Conservation (phyloP, 1,140 invertebrate species). For the Anastatus disparis region DNA sequence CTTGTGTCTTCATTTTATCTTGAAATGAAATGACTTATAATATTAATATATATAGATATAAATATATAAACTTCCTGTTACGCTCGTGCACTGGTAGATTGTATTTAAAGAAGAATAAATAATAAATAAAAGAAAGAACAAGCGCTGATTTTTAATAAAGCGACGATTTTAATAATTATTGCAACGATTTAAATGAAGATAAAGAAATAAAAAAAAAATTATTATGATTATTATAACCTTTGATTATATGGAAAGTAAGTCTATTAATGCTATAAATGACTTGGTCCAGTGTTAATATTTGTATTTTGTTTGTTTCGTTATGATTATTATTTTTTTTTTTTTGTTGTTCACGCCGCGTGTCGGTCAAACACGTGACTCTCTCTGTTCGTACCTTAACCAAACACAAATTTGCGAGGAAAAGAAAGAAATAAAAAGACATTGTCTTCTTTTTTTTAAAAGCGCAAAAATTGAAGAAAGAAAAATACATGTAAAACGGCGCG, state of each 20-base stretch:
- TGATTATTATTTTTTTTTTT: conserved; percentile 62
- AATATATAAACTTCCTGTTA: conserved; percentile 20
- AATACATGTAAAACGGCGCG: neutral
- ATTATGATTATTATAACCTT: conserved; percentile 24
- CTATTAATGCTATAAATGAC: conserved; percentile 59
- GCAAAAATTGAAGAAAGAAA: conserved; percentile 5
- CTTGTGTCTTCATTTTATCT: no score
- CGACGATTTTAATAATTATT: conserved; percentile 32
- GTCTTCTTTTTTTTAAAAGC: neutral
- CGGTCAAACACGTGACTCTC: conserved; percentile 60
- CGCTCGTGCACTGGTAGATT: conserved; percentile 22
- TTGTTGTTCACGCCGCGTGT: conserved; percentile 66
- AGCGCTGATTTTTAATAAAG: conserved; percentile 24
- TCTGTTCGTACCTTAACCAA: conserved; percentile 57
- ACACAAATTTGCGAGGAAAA: conserved; percentile 21
- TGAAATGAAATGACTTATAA: no score
- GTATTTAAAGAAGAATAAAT: no score
- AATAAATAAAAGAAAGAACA: no score
- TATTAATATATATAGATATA: neutral
- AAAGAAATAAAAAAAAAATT: no score
- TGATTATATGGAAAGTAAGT: conserved; percentile 55
- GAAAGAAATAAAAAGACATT: neutral
- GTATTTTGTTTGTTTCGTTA: conserved; percentile 69
- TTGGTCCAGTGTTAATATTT: conserved; percentile 67
- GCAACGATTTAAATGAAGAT: conserved; percentile 4